A percentile compares a stretch with the other conserved stretches of the same genome.
These are phyloP conservation scores for Casuarius casuarius DNA, from an alignment of 2,113 vertebrate genomes.

Conservation along the genomic window DNA sequence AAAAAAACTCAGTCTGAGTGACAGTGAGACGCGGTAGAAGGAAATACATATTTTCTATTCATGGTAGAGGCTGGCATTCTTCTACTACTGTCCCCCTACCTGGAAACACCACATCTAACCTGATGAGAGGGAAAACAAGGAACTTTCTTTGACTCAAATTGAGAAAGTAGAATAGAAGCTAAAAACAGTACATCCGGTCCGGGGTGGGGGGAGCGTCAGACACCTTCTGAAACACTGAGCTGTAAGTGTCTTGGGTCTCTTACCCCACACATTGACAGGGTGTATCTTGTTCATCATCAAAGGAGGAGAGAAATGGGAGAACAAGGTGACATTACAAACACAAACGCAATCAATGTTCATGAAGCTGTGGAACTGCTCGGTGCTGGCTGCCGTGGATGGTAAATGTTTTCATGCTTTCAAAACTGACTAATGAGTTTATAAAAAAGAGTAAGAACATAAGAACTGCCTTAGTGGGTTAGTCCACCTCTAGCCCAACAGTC, in stretches of 20 bases:
- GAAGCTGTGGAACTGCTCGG: neutral
- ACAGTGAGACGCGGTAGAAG: neutral
- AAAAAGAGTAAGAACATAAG: neutral
- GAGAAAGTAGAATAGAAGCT: neutral
- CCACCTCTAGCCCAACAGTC: neutral
- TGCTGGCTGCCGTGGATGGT: neutral
- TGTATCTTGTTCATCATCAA: neutral
- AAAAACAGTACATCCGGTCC: neutral
- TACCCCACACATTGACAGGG: neutral
- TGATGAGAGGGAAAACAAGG: neutral
- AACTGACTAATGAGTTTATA: neutral
- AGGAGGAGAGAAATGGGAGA: too few species aligned
- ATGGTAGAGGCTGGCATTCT: neutral
- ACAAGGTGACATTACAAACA: neutral
- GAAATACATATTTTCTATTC: neutral
- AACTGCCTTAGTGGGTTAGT: neutral
- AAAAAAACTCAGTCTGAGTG: neutral
- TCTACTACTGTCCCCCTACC: neutral
- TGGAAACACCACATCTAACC: neutral
- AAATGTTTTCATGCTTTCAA: neutral
- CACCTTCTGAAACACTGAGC: neutral
- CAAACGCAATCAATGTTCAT: neutral
- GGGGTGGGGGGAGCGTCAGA: neutral
- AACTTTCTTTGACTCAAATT: neutral
- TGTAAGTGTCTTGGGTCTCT: neutral